These are phyloP conservation scores for Pristionchus arcanus DNA, from an alignment of 2,888 invertebrate genomes.

Conservation along the genomic window DNA sequence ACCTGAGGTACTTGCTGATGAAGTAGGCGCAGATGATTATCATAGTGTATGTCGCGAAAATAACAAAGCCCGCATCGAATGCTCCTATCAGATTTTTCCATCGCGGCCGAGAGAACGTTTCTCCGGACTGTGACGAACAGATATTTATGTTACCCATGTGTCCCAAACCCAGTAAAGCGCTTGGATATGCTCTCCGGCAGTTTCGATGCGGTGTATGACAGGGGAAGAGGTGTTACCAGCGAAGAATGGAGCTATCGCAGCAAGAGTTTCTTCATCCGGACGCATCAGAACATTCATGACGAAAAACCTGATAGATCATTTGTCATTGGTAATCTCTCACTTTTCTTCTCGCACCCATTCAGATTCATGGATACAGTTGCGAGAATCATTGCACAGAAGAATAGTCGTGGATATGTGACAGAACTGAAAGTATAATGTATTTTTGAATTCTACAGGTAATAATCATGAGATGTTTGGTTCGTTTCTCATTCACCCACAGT, in stretches of 20 bases:
- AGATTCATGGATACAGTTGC: neutral
- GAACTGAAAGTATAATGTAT: neutral
- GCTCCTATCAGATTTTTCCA: neutral
- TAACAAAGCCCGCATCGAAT: neutral
- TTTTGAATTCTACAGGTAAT: neutral
- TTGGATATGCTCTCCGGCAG: neutral
- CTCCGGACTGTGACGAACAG: neutral
- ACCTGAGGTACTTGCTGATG: conserved; percentile 11
- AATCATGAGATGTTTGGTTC: neutral
- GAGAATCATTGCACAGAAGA: neutral
- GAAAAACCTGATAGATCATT: neutral
- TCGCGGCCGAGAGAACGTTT: neutral
- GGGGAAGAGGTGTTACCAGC: neutral
- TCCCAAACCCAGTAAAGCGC: neutral
- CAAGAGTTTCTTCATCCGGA: neutral
- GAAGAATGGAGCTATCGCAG: neutral
- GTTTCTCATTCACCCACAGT: neutral
- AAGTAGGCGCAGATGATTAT: neutral
- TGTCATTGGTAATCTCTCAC: neutral
- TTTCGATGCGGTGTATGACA: neutral
- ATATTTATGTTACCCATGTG: neutral
- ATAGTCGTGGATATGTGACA: neutral
- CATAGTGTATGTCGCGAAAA: neutral
- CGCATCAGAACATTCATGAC: neutral
- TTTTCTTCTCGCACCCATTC: neutral